phyloP scores from a whole-genome alignment of 2,888 invertebrate species.

The Drosophila meridionalis region DNA sequence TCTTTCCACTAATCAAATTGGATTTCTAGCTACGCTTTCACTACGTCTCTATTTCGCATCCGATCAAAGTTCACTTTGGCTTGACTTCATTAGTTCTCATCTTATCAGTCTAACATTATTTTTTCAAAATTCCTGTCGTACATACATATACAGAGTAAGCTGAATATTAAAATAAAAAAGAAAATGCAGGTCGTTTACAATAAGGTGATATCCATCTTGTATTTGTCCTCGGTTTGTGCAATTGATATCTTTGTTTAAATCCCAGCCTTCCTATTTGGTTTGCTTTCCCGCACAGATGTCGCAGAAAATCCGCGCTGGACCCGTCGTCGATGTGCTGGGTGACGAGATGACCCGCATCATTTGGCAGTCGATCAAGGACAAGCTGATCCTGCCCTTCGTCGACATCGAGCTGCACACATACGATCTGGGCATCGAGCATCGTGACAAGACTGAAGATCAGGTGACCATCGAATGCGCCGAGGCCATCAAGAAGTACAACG shows the following conservation, averaged over 20 bases:
- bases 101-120: conserved; percentile 1
- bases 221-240: neutral
- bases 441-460: conserved; percentile 97
- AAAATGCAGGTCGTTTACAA: conserved; percentile 4
- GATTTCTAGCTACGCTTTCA: neutral
- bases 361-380: conserved; percentile 99
- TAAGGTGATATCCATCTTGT: conserved; percentile 43
- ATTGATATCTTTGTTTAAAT: neutral
- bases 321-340: conserved; percentile 96
- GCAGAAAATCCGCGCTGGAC: conserved; percentile 91
- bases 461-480: conserved; percentile 98
- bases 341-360: conserved; percentile 99
- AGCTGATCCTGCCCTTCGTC: conserved; percentile 97
- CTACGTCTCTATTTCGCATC: neutral
- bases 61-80: conserved; percentile 69
- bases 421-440: conserved; percentile 97
- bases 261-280: conserved; percentile 32
- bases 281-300: conserved; percentile 82
- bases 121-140: neutral
- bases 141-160: neutral
- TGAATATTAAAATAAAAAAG: neutral
- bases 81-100: neutral
- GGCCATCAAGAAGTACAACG: conserved; percentile 98
- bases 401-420: conserved; percentile 97
- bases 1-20: neutral